Conservation (phyloP, 2,797 vertebrate genomes). For the Aeoliscus strigatus region DNA sequence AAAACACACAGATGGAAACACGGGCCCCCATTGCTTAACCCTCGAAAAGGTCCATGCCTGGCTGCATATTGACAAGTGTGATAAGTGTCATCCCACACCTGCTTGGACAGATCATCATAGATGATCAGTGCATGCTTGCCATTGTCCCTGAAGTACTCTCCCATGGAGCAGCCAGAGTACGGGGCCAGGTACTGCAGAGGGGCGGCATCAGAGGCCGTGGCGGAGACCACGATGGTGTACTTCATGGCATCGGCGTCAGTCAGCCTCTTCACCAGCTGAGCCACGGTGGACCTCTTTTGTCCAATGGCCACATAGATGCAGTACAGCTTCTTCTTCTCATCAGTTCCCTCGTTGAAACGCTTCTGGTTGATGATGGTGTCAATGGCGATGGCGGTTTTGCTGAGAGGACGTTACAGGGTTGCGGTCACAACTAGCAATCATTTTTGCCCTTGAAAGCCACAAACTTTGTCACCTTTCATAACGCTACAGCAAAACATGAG, state of each 20-base stretch:
- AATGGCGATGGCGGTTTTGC: constrained; percentile 98
- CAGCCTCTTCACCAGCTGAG: constrained; percentile 95
- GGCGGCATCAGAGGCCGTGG: constrained; percentile 95
- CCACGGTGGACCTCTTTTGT: constrained; percentile 97
- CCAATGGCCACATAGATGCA: constrained; percentile 98
- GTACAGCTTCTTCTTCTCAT: constrained; percentile 98
- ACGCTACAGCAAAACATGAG: no score
- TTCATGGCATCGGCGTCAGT: constrained; percentile 96
- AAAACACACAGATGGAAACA: no score
- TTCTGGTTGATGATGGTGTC: constrained; percentile 99
- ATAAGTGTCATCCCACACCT: constrained; percentile 78
- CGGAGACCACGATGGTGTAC: constrained; percentile 97
- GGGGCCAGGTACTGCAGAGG: constrained; percentile 97
- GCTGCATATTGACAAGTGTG: no score
- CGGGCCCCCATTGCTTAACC: no score
- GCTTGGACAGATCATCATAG: constrained; percentile 98
- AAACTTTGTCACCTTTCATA: no score
- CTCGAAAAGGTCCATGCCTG: no score
- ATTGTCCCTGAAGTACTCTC: constrained; percentile 97
- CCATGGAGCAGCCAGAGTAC: constrained; percentile 98
- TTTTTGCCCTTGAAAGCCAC: no score
- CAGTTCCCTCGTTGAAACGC: constrained; percentile 93
- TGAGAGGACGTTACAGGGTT: constrained; percentile 47
- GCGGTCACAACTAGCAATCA: no score
- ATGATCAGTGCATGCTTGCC: constrained; percentile 96